phyloP scores from a whole-genome alignment of 2,797 vertebrate species.

The Darevskia nairensis region DNA sequence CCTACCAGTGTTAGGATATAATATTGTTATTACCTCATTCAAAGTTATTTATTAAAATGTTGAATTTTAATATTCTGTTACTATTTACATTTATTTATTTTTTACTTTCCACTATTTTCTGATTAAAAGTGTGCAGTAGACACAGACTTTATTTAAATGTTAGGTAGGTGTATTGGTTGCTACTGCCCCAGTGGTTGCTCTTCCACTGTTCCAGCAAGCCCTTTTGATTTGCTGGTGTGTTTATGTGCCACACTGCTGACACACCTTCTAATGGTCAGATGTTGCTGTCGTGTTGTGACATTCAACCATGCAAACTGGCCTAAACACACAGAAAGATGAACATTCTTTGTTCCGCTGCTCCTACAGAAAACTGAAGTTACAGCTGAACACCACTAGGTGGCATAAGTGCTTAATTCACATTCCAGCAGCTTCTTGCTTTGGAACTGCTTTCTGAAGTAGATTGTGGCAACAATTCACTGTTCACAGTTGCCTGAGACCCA shows the following conservation, averaged over 20 bases:
- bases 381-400: constrained; percentile 35
- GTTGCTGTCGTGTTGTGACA: neutral
- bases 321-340: neutral
- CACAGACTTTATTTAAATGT: neutral
- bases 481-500: too few relatives aligned
- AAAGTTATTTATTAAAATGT: neutral
- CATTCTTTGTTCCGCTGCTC: neutral
- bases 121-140: neutral
- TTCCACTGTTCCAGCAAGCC: neutral
- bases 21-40: neutral
- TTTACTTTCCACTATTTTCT: neutral
- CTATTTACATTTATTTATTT: neutral
- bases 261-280: neutral
- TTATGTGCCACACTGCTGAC: neutral
- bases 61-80: neutral
- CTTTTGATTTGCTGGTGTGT: neutral
- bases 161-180: neutral
- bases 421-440: neutral
- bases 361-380: constrained; percentile 11
- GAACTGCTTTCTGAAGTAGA: neutral
- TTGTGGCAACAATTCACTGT: neutral
- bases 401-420: neutral
- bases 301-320: neutral
- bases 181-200: neutral
- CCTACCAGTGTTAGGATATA: neutral